Percentiles rank a stretch among this genome's conserved stretches.
Evolutionary conservation across 2,113 vertebrate species (phyloP).

Genomic region (Abramis brama): DNA sequence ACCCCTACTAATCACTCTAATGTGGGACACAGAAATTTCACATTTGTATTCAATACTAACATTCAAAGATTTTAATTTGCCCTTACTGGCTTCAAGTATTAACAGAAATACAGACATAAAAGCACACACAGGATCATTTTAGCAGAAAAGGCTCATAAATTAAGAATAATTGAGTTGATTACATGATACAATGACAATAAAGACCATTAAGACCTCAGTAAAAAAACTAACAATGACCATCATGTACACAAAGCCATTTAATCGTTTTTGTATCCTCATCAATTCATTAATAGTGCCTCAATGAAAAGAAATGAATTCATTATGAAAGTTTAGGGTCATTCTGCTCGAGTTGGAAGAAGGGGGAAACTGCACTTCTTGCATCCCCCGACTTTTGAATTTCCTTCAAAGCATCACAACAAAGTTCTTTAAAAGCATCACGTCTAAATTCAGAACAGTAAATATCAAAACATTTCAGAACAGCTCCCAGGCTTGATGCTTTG

Average conservation of each 20-base stretch:
- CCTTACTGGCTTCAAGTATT: neutral
- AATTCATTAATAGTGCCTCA: neutral
- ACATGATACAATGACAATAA: neutral
- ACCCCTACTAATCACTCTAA: too few species aligned
- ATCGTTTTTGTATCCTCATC: neutral
- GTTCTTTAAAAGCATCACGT: neutral
- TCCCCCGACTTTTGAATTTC: neutral
- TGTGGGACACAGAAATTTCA: neutral
- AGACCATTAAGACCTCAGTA: neutral
- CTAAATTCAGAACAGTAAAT: neutral
- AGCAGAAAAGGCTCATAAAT: neutral
- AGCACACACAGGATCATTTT: neutral
- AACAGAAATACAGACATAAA: slow-evolving; percentile 6
- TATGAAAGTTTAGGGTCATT: neutral
- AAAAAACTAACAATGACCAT: neutral
- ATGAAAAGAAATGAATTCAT: neutral
- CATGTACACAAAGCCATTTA: neutral
- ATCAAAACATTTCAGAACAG: neutral
- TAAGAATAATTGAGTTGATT: neutral
- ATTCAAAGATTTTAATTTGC: slow-evolving; percentile 3
- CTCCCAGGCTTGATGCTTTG: neutral
- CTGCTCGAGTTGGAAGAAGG: neutral
- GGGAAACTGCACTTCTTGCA: neutral
- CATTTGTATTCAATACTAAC: neutral
- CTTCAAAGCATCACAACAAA: neutral